Percentiles rank a stretch among this genome's conserved stretches.
Conservation (phyloP, 2,888 invertebrate genomes). For the Drosophila antonietae region DNA sequence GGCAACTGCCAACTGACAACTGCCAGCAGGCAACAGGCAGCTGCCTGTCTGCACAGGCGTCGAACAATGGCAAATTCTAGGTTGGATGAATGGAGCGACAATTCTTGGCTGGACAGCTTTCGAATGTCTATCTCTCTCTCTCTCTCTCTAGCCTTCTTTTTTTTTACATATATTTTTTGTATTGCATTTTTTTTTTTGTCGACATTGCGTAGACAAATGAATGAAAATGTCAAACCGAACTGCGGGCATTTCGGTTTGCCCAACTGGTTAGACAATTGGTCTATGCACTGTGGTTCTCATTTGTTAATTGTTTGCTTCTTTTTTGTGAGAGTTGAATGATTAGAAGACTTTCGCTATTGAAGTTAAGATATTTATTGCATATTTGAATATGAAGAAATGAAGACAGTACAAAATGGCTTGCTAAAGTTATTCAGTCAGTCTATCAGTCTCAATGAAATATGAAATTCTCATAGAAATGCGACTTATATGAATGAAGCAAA, state of each 20-base stretch:
- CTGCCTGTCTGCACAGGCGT: conserved; percentile 60
- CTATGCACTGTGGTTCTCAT: conserved; percentile 20
- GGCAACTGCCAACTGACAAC: conserved; percentile 54
- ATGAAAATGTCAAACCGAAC: conserved; percentile 77
- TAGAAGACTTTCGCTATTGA: background rate
- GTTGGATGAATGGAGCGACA: conserved; percentile 54
- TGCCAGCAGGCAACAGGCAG: conserved; percentile 54
- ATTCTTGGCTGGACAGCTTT: conserved; percentile 63
- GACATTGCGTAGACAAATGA: conserved; percentile 75
- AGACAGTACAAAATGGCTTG: too few relatives aligned
- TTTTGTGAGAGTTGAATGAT: background rate
- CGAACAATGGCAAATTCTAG: conserved; percentile 54
- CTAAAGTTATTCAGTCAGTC: too few relatives aligned
- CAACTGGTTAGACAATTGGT: conserved; percentile 12
- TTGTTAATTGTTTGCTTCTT: background rate
- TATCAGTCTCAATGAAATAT: background rate
- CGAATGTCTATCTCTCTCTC: conserved; percentile 9
- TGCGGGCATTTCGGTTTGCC: conserved; percentile 41
- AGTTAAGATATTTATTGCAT: conserved; percentile 1
- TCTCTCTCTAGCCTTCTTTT: background rate
- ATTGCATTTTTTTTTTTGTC: conserved; percentile 16
- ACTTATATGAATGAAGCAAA: background rate
- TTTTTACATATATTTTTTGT: conserved; percentile 36
- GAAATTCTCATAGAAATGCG: background rate
- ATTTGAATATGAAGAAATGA: background rate